phyloP scores from a whole-genome alignment of 1,140 invertebrate genomes.

The Charaxes varanes region DNA sequence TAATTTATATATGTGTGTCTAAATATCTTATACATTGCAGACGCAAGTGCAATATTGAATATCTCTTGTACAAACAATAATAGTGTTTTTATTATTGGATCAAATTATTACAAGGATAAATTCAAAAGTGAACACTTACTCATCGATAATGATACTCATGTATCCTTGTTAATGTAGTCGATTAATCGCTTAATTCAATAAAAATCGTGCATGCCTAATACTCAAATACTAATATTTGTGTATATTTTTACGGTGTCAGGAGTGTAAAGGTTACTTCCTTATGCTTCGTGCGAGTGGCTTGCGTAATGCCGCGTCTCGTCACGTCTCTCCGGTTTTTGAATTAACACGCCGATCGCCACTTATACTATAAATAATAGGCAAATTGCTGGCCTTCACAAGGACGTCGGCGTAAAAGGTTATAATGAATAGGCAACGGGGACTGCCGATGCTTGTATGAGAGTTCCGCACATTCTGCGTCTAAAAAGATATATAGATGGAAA shows the following conservation, averaged over 20 bases:
- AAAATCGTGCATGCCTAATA: constrained; percentile 23
- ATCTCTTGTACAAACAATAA: too few species aligned
- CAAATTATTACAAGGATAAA: too few species aligned
- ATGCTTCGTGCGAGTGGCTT: constrained; percentile 34
- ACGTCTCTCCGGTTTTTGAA: constrained; percentile 37
- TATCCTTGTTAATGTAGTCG: constrained; percentile 9
- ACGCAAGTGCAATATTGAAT: too few species aligned
- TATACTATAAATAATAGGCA: constrained; percentile 44
- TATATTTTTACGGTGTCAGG: constrained; percentile 22
- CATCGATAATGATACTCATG: background rate
- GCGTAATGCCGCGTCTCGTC: constrained; percentile 35
- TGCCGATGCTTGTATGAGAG: too few species aligned
- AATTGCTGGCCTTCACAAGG: constrained; percentile 62
- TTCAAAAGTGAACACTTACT: too few species aligned
- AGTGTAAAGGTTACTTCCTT: constrained; percentile 25
- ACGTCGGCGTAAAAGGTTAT: constrained; percentile 43
- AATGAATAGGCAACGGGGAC: too few species aligned
- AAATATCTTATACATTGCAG: too few species aligned
- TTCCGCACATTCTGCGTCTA: too few species aligned
- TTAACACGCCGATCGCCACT: constrained; percentile 39
- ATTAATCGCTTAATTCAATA: constrained; percentile 14
- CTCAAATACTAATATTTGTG: constrained; percentile 21
- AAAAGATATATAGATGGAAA: too few species aligned
- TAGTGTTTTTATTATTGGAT: too few species aligned
- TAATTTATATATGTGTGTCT: too few species aligned